A percentile compares a stretch with the other conserved stretches of the same genome.
These are phyloP conservation scores for Terrapene triunguis DNA, from an alignment of 2,113 vertebrate genomes.

Conservation along the genomic window DNA sequence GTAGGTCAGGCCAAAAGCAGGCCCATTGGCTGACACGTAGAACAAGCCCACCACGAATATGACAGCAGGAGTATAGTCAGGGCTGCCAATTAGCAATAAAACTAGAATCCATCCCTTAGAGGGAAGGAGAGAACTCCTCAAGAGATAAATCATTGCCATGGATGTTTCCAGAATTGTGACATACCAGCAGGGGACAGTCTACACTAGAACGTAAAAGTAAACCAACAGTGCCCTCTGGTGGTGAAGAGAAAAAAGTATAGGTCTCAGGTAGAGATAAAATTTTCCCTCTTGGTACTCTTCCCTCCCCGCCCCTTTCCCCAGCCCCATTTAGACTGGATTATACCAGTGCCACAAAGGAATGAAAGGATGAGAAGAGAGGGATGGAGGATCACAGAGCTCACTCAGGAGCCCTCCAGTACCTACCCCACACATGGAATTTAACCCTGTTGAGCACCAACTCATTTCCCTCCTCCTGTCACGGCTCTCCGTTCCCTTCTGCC, in stretches of 20 bases:
- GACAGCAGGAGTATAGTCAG: fast-evolving
- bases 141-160: fast-evolving
- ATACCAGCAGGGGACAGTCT: fast-evolving
- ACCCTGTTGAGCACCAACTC: fast-evolving
- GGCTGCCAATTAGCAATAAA: too few species aligned
- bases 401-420: background rate
- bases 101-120: fast-evolving
- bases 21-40: background rate
- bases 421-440: background rate
- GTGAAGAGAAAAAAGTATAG: background rate
- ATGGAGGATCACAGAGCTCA: background rate
- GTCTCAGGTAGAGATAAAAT: fast-evolving
- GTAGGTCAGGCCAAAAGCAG: background rate
- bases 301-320: fast-evolving
- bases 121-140: fast-evolving
- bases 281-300: background rate
- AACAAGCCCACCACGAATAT: background rate
- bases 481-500: fast-evolving
- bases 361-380: background rate
- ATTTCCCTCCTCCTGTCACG: background rate
- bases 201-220: background rate
- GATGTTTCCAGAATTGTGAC: fast-evolving
- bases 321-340: fast-evolving
- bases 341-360: background rate
- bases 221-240: conserved; percentile 43